These are phyloP conservation scores for Anolis sagrei DNA, from an alignment of 2,113 vertebrate species.

Conservation along the genomic window DNA sequence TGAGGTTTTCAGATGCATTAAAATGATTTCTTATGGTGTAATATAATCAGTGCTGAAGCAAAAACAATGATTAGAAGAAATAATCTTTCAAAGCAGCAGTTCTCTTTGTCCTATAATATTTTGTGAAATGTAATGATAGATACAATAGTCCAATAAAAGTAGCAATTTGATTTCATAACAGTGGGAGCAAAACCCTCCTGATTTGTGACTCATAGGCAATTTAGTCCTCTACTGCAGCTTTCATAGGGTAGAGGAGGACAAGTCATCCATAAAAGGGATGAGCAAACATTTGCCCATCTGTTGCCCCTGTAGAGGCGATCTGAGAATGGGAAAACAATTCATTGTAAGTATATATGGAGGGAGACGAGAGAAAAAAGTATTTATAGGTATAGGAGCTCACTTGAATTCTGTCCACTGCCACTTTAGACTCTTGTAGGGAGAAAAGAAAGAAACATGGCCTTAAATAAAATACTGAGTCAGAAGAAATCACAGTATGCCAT, in stretches of 20 bases:
- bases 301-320: neutral
- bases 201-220: neutral
- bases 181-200: neutral
- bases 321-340: neutral
- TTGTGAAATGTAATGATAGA: slow-evolving; percentile 14
- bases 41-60: slow-evolving; percentile 51
- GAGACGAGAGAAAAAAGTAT: neutral
- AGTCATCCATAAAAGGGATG: neutral
- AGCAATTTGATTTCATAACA: slow-evolving; percentile 23
- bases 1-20: slow-evolving; percentile 64
- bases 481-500: neutral
- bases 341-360: too few species aligned
- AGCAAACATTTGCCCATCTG: neutral
- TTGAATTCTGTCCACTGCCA: neutral
- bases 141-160: slow-evolving; percentile 51
- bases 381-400: neutral
- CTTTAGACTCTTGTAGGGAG: too few species aligned
- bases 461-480: neutral
- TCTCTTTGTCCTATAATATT: slow-evolving; percentile 49
- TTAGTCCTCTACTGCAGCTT: neutral
- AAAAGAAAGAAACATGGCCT: neutral
- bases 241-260: neutral
- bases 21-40: slow-evolving; percentile 54
- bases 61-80: slow-evolving; percentile 51
- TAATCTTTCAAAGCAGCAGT: slow-evolving; percentile 60